Conservation (phyloP, 2,888 invertebrate genomes). For the Linnaemya vulpina region DNA sequence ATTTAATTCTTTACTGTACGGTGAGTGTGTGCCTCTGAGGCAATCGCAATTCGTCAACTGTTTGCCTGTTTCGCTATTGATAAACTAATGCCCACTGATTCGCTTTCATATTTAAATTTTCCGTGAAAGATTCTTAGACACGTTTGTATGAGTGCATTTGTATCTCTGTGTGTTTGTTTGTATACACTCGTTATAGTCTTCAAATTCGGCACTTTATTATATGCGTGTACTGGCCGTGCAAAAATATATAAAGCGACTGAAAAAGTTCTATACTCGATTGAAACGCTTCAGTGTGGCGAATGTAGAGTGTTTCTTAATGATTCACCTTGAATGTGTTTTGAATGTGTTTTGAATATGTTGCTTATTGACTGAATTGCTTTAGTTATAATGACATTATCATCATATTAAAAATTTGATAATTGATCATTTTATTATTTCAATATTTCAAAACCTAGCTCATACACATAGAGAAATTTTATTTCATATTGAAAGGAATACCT, state of each 20-base stretch:
- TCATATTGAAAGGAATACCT: no score
- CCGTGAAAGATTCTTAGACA: conserved; percentile 12
- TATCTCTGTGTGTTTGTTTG: conserved; percentile 4
- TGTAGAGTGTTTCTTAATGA: conserved; percentile 5
- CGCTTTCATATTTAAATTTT: conserved; percentile 39
- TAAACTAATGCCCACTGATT: conserved; percentile 61
- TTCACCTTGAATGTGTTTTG: no score
- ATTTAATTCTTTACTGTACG: neutral
- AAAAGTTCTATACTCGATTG: conserved; percentile 49
- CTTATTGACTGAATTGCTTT: no score
- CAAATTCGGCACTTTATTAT: conserved; percentile 33
- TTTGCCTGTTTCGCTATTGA: conserved; percentile 66
- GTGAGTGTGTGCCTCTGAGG: conserved; percentile 76
- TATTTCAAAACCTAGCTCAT: no score
- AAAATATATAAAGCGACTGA: conserved; percentile 47
- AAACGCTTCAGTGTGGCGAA: conserved; percentile 9
- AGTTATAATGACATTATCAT: no score
- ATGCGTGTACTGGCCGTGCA: conserved; percentile 33
- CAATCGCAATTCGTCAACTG: conserved; percentile 81
- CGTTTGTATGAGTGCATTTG: conserved; percentile 3
- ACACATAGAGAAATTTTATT: no score
- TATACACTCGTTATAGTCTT: neutral
- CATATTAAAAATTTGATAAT: no score
- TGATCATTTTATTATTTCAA: no score
- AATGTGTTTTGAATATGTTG: no score